Base-by-base conservation (phyloP, 37 sponge, comb jelly and placozoan genomes). In the Theonella swinhoei region DNA sequence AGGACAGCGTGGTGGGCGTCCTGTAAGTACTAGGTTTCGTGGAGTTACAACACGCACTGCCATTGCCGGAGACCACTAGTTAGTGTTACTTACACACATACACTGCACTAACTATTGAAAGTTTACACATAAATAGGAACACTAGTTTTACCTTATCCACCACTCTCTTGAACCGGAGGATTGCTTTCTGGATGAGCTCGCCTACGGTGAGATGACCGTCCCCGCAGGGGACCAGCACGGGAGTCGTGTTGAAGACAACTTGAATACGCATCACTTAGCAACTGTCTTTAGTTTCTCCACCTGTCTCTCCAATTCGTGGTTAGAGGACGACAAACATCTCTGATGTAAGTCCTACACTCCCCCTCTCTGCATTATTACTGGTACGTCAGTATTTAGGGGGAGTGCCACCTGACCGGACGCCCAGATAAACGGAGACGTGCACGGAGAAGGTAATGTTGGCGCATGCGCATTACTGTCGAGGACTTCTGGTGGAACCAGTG, bases 171-270 rank as follows among this genome's bases (percentile, higher is more conserved):
- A 66, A 95, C 4, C 89, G 62, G 41, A 58, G 54, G 23, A 91
- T 80, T 2, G 92, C 95, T 64, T 88, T 89, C 23, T 88, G 83
- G 33, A 95, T 83, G 42, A 95, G 80, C 68, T 88, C 95, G 22
- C 62, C 29, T 0, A 95, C 87, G 0, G 83, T 82, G 9, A 88
- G 61, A 65, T 76, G 41, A 19, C 95, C 95, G 64, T 91, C 89
- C 3, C 95, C 95, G 31, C 89, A 88, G 9, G 95, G 95, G 23
- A 95, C 95, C 19, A 95, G 79, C 34, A 95, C 83, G 22, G 83
- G 81, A 8, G 85, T 88, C 23, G 65, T 60, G 38, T 79, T 47
- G 79, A 95, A 95, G 28, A 79, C 64, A 30, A 95, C 92, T 67
- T 78, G 84, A 30, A 95, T 83, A 14, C 92, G 80, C 89, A 95